Evolutionary conservation across 92 coral and sea anemone genomes (phyloP).

Genomic region (Parazoanthus atlanticus): DNA sequence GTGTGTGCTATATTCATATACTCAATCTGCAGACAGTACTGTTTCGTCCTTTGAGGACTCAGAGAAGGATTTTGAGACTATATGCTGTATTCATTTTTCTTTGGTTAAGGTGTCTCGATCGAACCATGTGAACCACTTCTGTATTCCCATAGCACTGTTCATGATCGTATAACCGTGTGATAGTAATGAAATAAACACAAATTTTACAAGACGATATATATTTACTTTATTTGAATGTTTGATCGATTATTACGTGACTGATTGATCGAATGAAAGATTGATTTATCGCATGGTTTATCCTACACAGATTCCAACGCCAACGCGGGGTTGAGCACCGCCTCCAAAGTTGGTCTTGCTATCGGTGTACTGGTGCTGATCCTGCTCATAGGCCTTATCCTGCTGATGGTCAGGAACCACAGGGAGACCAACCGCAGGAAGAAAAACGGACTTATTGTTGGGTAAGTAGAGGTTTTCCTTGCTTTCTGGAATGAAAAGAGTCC

Average conservation of each 20-base stretch:
- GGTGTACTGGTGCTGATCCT: slow-evolving; percentile 1
- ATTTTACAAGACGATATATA: not conserved
- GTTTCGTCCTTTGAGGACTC: too few relatives aligned
- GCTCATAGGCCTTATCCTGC: not conserved
- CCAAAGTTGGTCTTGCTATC: not conserved
- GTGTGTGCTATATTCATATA: too few relatives aligned
- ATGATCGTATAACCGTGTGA: not conserved
- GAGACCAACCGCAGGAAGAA: slow-evolving; percentile 19
- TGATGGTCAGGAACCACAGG: not conserved
- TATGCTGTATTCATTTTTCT: too few relatives aligned
- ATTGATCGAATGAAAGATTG: not conserved
- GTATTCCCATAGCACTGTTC: not conserved
- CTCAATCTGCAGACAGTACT: too few relatives aligned
- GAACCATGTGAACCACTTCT: too few relatives aligned
- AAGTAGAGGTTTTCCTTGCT: not conserved
- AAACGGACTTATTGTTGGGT: slow-evolving; percentile 34
- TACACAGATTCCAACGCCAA: not conserved
- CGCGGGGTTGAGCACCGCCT: not conserved
- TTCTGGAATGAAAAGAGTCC: not conserved
- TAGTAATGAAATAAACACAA: not conserved
- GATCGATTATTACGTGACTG: not conserved
- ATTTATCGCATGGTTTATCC: not conserved
- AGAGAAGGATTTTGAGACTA: too few relatives aligned
- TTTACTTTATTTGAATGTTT: not conserved
- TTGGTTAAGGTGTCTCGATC: too few relatives aligned